Percentiles rank a stretch among this genome's conserved stretches.
Conservation (phyloP, 2,888 invertebrate genomes). For the Drosophila prolongata region DNA sequence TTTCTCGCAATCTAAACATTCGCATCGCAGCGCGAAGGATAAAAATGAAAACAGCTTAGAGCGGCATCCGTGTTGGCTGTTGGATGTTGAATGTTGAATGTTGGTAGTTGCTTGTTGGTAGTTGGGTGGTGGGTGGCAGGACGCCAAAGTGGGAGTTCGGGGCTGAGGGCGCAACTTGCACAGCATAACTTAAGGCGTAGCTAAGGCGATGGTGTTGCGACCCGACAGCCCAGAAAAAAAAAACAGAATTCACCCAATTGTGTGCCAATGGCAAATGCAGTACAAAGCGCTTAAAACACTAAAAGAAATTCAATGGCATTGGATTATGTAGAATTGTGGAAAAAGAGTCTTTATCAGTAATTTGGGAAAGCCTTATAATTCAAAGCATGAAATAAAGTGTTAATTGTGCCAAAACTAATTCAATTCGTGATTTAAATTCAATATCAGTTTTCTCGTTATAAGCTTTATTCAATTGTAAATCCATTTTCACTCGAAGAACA, state of each 20-base stretch:
- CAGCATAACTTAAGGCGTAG: conserved; percentile 74
- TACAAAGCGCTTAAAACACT: conserved; percentile 46
- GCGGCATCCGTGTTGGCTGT: conserved; percentile 24
- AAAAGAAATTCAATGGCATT: conserved; percentile 16
- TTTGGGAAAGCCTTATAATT: too few species aligned
- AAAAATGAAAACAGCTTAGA: conserved; percentile 64
- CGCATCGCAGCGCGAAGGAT: conserved; percentile 51
- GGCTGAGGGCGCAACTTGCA: conserved; percentile 45
- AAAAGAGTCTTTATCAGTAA: too few species aligned
- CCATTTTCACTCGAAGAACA: too few species aligned
- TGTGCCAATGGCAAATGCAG: conserved; percentile 62
- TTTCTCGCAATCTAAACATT: conserved; percentile 76
- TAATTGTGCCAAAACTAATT: too few species aligned
- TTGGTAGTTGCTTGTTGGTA: not conserved
- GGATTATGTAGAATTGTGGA: not conserved
- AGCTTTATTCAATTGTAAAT: too few species aligned
- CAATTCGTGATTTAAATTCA: too few species aligned
- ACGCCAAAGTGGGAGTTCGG: not conserved
- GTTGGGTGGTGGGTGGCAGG: not conserved
- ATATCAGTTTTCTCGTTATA: too few species aligned
- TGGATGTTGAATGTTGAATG: conserved; percentile 8
- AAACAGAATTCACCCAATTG: conserved; percentile 62
- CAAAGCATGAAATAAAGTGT: too few species aligned
- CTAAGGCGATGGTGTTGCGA: conserved; percentile 54
- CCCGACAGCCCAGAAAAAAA: conserved; percentile 27